Conservation (phyloP, 2,113 vertebrate species). For the Sialia sialis region DNA sequence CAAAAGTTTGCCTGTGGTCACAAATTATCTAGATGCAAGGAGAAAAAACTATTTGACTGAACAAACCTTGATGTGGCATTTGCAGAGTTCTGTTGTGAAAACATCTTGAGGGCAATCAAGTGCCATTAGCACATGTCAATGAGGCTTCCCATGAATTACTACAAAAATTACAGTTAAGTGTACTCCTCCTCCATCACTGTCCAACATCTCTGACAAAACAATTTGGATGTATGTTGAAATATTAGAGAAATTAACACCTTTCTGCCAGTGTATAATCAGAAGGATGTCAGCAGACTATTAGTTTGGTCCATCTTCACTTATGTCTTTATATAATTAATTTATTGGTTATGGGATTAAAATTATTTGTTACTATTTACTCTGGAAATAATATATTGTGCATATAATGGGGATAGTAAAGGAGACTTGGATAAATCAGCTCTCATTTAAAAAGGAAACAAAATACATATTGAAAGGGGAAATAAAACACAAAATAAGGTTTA, state of each 20-base stretch:
- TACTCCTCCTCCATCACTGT: constrained; percentile 74
- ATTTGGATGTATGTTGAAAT: constrained; percentile 80
- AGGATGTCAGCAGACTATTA: constrained; percentile 80
- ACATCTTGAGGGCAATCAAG: constrained; percentile 79
- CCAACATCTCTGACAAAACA: constrained; percentile 77
- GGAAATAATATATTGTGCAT: background rate
- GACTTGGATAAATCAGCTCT: background rate
- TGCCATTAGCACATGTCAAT: constrained; percentile 82
- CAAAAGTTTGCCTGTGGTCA: constrained; percentile 77
- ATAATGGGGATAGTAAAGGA: background rate
- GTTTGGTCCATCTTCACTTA: constrained; percentile 81
- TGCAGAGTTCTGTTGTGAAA: constrained; percentile 78
- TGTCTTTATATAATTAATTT: constrained; percentile 81
- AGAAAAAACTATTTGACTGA: constrained; percentile 76
- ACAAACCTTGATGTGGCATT: constrained; percentile 72
- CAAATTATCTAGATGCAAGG: constrained; percentile 80
- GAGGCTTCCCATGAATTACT: constrained; percentile 75
- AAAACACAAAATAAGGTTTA: background rate
- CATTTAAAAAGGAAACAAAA: background rate
- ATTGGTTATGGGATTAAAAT: constrained; percentile 74
- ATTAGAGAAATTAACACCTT: constrained; percentile 81
- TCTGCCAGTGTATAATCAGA: constrained; percentile 82
- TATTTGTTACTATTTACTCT: background rate
- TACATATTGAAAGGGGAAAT: background rate
- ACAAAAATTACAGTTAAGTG: constrained; percentile 72